Conservation (phyloP, 2,888 invertebrate genomes). For the Plagodis dolabraria region DNA sequence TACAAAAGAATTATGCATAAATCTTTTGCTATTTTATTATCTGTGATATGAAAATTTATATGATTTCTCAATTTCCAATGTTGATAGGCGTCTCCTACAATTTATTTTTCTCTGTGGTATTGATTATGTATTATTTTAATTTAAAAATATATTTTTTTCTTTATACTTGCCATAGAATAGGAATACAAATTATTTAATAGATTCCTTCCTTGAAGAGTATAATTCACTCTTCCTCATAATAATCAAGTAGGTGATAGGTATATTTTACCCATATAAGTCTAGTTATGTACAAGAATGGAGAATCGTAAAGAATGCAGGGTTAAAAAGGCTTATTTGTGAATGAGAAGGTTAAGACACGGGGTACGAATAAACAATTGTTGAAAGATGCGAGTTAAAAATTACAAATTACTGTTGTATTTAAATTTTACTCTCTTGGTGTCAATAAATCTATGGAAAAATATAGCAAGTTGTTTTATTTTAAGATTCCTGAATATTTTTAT, state of each 20-base stretch:
- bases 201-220: too few relatives aligned
- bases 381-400: background rate
- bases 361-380: background rate
- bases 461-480: constrained; percentile 67
- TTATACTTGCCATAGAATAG: too few relatives aligned
- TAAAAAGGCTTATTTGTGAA: background rate
- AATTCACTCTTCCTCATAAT: too few relatives aligned
- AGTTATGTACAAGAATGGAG: background rate
- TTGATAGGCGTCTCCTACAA: too few relatives aligned
- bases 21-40: too few relatives aligned
- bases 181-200: too few relatives aligned
- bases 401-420: background rate
- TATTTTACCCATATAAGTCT: background rate
- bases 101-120: too few relatives aligned
- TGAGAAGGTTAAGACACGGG: background rate
- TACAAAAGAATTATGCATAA: too few relatives aligned
- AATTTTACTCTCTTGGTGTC: constrained; percentile 33
- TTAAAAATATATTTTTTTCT: too few relatives aligned
- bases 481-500: constrained; percentile 82
- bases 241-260: background rate
- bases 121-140: too few relatives aligned
- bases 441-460: constrained; percentile 49
- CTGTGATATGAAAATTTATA: too few relatives aligned
- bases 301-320: background rate
- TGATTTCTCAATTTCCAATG: too few relatives aligned